phyloP scores from a whole-genome alignment of 2,888 invertebrate genomes.

The Scelioninae gen. 2 region DNA sequence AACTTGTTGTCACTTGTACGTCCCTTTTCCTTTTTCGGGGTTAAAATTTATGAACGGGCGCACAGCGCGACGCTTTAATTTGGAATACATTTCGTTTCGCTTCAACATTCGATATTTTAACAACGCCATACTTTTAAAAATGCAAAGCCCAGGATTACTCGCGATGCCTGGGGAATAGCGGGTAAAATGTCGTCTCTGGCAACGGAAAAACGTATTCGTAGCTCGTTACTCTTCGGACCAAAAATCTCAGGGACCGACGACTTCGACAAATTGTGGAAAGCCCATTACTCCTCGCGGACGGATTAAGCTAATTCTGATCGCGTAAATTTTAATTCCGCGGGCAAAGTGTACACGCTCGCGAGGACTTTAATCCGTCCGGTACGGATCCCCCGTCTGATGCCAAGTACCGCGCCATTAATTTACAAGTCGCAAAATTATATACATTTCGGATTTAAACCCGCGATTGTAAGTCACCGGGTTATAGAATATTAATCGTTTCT shows the following conservation, averaged over 20 bases:
- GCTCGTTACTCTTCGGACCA: slow-evolving; percentile 42
- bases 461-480: too few species aligned
- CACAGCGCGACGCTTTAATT: slow-evolving; percentile 44
- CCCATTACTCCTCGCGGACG: slow-evolving; percentile 53
- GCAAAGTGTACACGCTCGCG: slow-evolving; percentile 29
- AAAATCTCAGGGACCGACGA: slow-evolving; percentile 56
- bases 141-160: slow-evolving; percentile 58
- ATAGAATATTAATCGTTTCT: too few species aligned
- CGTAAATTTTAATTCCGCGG: slow-evolving; percentile 49
- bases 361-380: slow-evolving; percentile 16
- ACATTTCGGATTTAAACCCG: not conserved
- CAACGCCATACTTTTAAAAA: slow-evolving; percentile 55
- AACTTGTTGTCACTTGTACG: slow-evolving; percentile 1
- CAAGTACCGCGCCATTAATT: too few species aligned
- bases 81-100: slow-evolving; percentile 43
- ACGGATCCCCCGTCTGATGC: too few species aligned
- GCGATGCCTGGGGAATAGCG: slow-evolving; percentile 50
- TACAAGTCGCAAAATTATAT: slow-evolving; percentile 8
- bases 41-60: slow-evolving; percentile 42
- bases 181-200: slow-evolving; percentile 38
- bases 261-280: slow-evolving; percentile 59
- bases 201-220: slow-evolving; percentile 41
- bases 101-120: slow-evolving; percentile 57
- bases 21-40: not conserved
- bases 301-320: slow-evolving; percentile 58